These are phyloP conservation scores for Herminia tarsipennalis DNA, from an alignment of 2,888 invertebrate species.

Conservation along the genomic window DNA sequence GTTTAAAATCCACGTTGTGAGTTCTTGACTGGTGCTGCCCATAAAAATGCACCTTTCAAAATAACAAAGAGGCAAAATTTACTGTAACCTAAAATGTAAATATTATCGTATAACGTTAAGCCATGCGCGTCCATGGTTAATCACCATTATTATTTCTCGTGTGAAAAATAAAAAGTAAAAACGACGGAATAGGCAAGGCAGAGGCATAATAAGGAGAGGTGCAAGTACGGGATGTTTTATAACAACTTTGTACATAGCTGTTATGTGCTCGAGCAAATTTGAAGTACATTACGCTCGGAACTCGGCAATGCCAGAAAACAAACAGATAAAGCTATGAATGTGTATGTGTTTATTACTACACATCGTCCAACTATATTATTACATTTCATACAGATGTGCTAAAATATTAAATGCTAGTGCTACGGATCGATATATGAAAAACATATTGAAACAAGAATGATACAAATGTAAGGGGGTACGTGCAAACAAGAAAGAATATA, in stretches of 20 bases:
- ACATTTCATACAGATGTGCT: constrained; percentile 55
- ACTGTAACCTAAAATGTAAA: constrained; percentile 49
- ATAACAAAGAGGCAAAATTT: constrained; percentile 52
- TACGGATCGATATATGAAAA: constrained; percentile 53
- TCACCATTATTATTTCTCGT: constrained; percentile 59
- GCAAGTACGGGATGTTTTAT: constrained; percentile 66
- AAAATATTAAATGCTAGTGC: constrained; percentile 53
- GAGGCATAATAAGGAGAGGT: constrained; percentile 78
- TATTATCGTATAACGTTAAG: constrained; percentile 60
- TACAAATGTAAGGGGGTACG: constrained; percentile 49
- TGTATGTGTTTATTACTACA: constrained; percentile 58
- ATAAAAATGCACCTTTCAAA: constrained; percentile 65
- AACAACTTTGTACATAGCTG: constrained; percentile 50
- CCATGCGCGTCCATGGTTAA: constrained; percentile 80
- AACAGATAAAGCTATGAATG: constrained; percentile 82
- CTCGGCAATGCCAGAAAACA: constrained; percentile 85
- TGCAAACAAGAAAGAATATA: constrained; percentile 54
- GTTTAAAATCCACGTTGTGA: constrained; percentile 71
- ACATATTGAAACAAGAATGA: constrained; percentile 46
- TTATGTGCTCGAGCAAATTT: constrained; percentile 56
- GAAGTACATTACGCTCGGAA: constrained; percentile 65
- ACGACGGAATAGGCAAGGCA: constrained; percentile 73
- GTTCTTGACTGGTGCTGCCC: constrained; percentile 82
- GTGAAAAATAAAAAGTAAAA: constrained; percentile 51
- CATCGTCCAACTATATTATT: constrained; percentile 46